Percentiles rank a stretch among this genome's conserved stretches.
These are phyloP conservation scores for Etheostoma spectabile DNA, from an alignment of 2,113 vertebrate genomes.

Conservation along the genomic window DNA sequence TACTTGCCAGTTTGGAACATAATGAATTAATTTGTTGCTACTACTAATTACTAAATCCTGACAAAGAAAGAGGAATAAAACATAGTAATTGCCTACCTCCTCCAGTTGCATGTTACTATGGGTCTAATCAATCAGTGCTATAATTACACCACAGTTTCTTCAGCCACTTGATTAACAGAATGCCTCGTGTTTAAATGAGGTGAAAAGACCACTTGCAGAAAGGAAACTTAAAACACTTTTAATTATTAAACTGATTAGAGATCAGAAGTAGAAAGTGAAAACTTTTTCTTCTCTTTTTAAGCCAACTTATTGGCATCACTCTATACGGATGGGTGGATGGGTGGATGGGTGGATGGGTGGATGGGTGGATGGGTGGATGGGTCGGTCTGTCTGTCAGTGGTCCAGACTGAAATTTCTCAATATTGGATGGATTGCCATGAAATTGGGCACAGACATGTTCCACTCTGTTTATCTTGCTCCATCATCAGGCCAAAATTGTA, in stretches of 20 bases:
- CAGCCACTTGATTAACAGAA: conserved; percentile 49
- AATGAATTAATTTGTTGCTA: neutral
- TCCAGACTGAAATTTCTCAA: neutral
- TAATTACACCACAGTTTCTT: conserved; percentile 41
- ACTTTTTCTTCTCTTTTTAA: neutral
- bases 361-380: too few relatives aligned
- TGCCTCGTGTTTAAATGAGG: conserved; percentile 19
- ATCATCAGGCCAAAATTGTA: neutral
- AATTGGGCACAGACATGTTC: neutral
- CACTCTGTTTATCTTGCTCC: neutral
- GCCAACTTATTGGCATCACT: neutral
- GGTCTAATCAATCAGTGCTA: conserved; percentile 36
- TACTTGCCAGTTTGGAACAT: neutral
- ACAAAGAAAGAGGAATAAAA: neutral
- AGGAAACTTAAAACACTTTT: conserved; percentile 2
- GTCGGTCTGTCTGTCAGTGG: neutral
- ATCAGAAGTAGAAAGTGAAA: neutral
- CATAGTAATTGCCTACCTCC: neutral
- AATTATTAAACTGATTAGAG: conserved; percentile 8
- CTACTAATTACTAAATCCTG: neutral
- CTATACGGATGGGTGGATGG: too few relatives aligned
- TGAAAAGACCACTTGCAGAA: conserved; percentile 3
- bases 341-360: too few relatives aligned
- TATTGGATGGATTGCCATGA: neutral
- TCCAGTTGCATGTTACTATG: conserved; percentile 16